phyloP scores from a whole-genome alignment of 2,113 vertebrate species.

The Numenius arquata region DNA sequence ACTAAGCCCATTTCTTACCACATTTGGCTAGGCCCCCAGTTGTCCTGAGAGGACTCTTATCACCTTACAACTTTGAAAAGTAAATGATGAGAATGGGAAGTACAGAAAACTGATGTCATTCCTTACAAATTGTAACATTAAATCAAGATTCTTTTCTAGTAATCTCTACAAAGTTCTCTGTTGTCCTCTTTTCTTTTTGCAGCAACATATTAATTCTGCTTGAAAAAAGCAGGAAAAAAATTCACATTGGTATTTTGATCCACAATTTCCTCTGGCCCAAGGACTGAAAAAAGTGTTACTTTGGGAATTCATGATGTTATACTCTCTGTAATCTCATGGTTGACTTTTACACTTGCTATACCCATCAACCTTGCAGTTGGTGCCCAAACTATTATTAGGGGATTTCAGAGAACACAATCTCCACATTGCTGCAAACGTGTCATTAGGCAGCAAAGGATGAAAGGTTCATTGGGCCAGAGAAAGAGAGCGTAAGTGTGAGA shows the following conservation, averaged over 20 bases:
- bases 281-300: not conserved
- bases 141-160: not conserved
- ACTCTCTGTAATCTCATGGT: not conserved
- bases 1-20: not conserved
- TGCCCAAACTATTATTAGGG: not conserved
- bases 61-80: not conserved
- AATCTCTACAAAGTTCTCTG: not conserved
- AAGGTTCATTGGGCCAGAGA: not conserved
- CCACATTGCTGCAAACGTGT: not conserved
- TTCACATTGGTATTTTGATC: not conserved
- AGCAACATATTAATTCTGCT: not conserved
- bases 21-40: accelerated
- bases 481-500: not conserved
- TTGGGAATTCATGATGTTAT: not conserved
- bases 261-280: not conserved
- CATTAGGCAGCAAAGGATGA: conserved; percentile 3
- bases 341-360: not conserved
- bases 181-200: not conserved
- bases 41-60: not conserved
- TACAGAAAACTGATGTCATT: not conserved
- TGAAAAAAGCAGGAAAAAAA: not conserved
- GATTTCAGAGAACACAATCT: not conserved
- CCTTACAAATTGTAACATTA: not conserved
- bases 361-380: not conserved
- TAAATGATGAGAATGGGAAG: not conserved